Percentiles rank a stretch among this genome's conserved stretches.
phyloP scores from a whole-genome alignment of 1,140 invertebrate species.

The Venustaconcha ellipsiformis region DNA sequence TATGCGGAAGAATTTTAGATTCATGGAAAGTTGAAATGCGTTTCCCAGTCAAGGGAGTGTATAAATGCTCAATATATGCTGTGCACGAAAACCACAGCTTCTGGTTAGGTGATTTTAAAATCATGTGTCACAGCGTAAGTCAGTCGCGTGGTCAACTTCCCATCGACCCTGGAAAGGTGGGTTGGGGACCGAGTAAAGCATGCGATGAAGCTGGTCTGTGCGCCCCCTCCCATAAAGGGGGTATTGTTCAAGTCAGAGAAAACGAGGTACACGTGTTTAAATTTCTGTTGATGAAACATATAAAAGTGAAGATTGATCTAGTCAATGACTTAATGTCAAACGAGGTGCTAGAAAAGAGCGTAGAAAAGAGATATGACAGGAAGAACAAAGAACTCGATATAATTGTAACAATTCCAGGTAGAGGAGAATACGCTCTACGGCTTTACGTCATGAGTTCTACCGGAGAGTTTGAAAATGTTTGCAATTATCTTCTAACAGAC shows the following conservation, averaged over 20 bases:
- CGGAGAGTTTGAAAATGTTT: constrained; percentile 11
- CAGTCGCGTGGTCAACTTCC: constrained; percentile 29
- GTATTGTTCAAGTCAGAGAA: constrained; percentile 32
- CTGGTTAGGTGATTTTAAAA: constrained; percentile 34
- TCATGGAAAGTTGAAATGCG: constrained; percentile 27
- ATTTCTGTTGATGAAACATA: constrained; percentile 1
- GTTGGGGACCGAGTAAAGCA: constrained; percentile 17
- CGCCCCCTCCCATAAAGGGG: constrained; percentile 27
- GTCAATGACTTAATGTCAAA: too few relatives aligned
- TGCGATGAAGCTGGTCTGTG: constrained; percentile 17
- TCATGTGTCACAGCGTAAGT: constrained; percentile 27
- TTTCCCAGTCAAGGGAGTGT: constrained; percentile 35
- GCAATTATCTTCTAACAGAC: constrained; percentile 24
- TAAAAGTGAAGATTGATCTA: too few relatives aligned
- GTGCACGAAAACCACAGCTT: constrained; percentile 24
- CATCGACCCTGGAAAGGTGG: constrained; percentile 29
- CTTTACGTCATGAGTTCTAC: constrained; percentile 9
- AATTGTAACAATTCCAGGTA: constrained; percentile 3
- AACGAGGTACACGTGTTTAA: constrained; percentile 35
- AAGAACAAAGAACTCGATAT: constrained; percentile 10
- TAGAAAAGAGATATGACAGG: too few relatives aligned
- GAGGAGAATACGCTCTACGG: constrained; percentile 19
- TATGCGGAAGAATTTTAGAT: constrained; percentile 24
- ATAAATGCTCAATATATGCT: constrained; percentile 18
- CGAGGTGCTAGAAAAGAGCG: too few relatives aligned